Percentiles rank a stretch among this genome's conserved stretches.
These are phyloP conservation scores for Trogon melanurus DNA, from an alignment of 2,113 vertebrate genomes.

Conservation along the genomic window DNA sequence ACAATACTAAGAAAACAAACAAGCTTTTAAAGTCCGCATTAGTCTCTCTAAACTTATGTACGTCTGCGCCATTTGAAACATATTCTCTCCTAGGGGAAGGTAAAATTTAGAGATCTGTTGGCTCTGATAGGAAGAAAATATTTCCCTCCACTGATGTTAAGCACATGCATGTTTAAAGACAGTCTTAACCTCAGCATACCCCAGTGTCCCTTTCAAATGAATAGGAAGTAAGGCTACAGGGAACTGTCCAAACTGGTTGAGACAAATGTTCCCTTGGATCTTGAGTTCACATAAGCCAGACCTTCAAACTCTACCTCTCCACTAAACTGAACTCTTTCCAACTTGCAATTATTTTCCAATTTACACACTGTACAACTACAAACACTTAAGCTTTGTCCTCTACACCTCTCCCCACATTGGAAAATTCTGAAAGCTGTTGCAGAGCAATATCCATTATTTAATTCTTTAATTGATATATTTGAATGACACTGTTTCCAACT, in stretches of 20 bases:
- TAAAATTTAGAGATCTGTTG: neutral
- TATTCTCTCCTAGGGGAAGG: neutral
- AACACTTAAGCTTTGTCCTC: neutral
- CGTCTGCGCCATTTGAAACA: neutral
- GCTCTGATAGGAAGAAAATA: neutral
- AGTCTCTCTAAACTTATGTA: neutral
- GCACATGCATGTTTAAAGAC: neutral
- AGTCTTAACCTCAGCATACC: neutral
- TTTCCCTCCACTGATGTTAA: neutral
- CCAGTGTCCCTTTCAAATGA: neutral
- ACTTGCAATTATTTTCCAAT: neutral
- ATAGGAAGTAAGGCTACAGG: neutral
- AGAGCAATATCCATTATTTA: neutral
- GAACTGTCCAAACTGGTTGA: neutral
- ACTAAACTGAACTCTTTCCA: neutral
- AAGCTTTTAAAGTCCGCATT: neutral
- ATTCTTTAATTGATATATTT: neutral
- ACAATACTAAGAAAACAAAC: neutral
- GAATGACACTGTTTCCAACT: neutral
- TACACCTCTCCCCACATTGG: neutral
- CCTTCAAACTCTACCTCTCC: neutral
- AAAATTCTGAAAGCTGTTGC: neutral
- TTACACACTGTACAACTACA: neutral
- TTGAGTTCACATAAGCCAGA: accelerated
- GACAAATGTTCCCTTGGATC: neutral